phyloP scores from a whole-genome alignment of 2,113 vertebrate genomes.

The Percopsis transmontana region DNA sequence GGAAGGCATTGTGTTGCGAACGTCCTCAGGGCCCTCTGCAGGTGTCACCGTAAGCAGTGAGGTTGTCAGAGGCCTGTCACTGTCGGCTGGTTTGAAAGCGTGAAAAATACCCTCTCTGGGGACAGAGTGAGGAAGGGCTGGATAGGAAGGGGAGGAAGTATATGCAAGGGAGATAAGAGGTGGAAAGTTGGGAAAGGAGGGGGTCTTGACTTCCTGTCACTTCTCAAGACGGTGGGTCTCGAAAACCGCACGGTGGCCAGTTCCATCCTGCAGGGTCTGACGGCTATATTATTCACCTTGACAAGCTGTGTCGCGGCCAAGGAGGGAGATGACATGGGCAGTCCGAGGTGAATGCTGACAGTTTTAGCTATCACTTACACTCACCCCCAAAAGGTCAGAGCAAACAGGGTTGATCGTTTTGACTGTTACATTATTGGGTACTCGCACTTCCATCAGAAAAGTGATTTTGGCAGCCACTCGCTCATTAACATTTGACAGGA shows the following conservation, averaged over 20 bases:
- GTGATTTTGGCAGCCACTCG: slow-evolving; percentile 50
- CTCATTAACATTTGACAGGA: slow-evolving; percentile 41
- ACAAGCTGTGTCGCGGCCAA: slow-evolving; percentile 58
- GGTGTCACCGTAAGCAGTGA: slow-evolving; percentile 68
- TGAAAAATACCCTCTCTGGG: slow-evolving; percentile 67
- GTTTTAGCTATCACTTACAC: slow-evolving; percentile 28
- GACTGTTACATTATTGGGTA: slow-evolving; percentile 45
- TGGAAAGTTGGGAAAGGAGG: not conserved
- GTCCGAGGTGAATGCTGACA: slow-evolving; percentile 57
- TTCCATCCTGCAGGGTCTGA: slow-evolving; percentile 65
- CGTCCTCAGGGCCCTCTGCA: slow-evolving; percentile 66
- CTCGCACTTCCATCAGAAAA: slow-evolving; percentile 54
- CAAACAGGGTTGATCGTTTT: slow-evolving; percentile 60
- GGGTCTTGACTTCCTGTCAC: slow-evolving; percentile 65
- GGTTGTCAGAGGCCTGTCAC: slow-evolving; percentile 73
- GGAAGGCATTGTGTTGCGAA: slow-evolving; percentile 52
- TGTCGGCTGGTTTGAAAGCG: slow-evolving; percentile 66
- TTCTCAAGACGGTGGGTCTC: slow-evolving; percentile 71
- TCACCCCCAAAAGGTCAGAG: slow-evolving; percentile 13
- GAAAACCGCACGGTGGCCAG: slow-evolving; percentile 30
- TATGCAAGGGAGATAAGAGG: not conserved
- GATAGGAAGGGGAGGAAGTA: slow-evolving; percentile 26
- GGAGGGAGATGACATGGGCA: slow-evolving; percentile 25
- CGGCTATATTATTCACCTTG: slow-evolving; percentile 72
- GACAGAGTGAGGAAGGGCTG: slow-evolving; percentile 37